A percentile compares a stretch with the other conserved stretches of the same genome.
Evolutionary conservation across 2,797 vertebrate species (phyloP).

Genomic region (Pseudocheirus occidentalis): DNA sequence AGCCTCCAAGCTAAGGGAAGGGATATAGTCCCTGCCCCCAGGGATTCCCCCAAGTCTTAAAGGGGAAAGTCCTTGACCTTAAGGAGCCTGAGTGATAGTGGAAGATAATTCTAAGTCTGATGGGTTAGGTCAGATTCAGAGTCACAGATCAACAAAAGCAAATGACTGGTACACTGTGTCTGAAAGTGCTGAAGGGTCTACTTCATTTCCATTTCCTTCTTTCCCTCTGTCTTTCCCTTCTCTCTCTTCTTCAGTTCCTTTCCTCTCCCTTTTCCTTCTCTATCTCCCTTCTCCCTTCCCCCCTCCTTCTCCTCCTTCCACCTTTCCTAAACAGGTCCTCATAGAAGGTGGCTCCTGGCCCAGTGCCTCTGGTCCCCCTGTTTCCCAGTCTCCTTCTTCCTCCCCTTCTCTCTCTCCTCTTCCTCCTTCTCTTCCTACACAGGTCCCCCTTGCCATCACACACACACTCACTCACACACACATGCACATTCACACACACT

Average conservation of each 20-base stretch:
- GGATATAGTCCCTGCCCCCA: neutral
- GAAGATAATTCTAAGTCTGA: neutral
- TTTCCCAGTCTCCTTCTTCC: neutral
- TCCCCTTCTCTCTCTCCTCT: neutral
- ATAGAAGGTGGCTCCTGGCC: too few relatives aligned
- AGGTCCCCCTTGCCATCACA: neutral
- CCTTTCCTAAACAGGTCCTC: neutral
- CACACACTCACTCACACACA: too few relatives aligned
- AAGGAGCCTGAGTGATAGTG: neutral
- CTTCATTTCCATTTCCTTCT: neutral
- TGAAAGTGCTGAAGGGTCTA: neutral
- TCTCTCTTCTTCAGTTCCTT: neutral
- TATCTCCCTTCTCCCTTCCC: neutral
- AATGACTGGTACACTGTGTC: neutral
- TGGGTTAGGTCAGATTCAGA: neutral
- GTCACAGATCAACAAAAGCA: neutral
- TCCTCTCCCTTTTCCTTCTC: neutral
- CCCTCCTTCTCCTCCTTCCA: neutral
- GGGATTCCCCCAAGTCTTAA: neutral
- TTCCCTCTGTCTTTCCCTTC: neutral
- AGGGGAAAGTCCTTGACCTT: neutral
- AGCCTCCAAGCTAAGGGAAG: neutral
- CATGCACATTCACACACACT: too few relatives aligned
- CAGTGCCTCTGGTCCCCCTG: neutral
- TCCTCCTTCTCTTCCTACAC: neutral